Evolutionary conservation across 30 jellyfish, hydroid and myxozoan species (phyloP), one percentile per base, ranked within the genome.

Genomic region (Rhopilema esculentum): DNA sequence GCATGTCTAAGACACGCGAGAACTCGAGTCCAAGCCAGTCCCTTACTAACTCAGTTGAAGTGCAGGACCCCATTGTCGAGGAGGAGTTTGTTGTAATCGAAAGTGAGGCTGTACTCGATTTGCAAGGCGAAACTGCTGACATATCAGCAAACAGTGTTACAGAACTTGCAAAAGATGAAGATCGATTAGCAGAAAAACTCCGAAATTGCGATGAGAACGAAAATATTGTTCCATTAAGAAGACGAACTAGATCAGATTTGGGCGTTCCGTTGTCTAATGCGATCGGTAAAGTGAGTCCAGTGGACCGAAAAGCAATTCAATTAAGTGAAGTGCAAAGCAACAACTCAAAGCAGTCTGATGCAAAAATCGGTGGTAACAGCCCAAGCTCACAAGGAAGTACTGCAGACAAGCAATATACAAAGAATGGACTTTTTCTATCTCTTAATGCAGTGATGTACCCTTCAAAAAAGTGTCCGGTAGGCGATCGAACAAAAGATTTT

Each of bases 31-130:
- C 85, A 1, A 74, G 49, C 27, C 94, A 85, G 26, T 85, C 94
- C 16, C 80, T 85, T 12, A 85, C 86, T 19, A 78, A 68, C 33
- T 85, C 94, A 29, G 40, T 85, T 1, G 94, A 85, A 61, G 75
- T 85, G n/a, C 89, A 65, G 24, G 69, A 27, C n/a, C 25, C 94
- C 33, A 66, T 85, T 49, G 50, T 48, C 62, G 94, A 85, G 70
- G 94, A 74, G 64, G 94, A 85, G 6, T 85, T 85, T 66, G 94
- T 85, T 50, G 94, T 85, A 0, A 85, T 85, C 25, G 94, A 85
- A 0, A 64, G 88, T 32, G 57, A 40, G 57, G 57, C 57, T 12
- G 12, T 40, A 40, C 6, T 2, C 57, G 12, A 40, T 40, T 12
- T 40, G 12, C 57, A 40, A 40, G 12, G 57, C 12, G 12, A 40